Base-by-base conservation (phyloP, 2,888 invertebrate species). In the Aricia artaxerxes region DNA sequence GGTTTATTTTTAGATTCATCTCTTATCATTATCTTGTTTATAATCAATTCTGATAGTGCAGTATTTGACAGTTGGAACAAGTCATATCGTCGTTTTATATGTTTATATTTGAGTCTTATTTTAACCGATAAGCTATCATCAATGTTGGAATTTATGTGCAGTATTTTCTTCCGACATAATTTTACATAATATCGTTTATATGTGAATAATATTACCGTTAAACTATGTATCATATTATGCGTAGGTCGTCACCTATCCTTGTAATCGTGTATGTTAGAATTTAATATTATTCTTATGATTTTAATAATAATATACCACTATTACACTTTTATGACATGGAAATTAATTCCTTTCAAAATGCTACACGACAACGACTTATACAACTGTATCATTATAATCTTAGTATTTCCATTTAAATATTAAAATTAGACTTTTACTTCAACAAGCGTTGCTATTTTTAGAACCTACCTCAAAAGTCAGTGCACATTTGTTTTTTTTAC, bases 1-100 rank as follows among this genome's bases (percentile, higher is more conserved):
- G 7, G 7, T 64, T 64, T 64, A 64, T 64, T 64, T 64, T 64
- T 64, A 64, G 31, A 64, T 64, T 64, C 7, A 64, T 64, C 64
- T 64, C 9, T 64, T 64, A 64, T 61, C 60, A 2, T 49, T 49
- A 49, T 57, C 57, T 57, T 57, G 16, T 16, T 57, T 31, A 64
- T 64, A 11, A 31, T 64, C 64, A 64, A 31, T 61, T 61, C 60
- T 24, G 60, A 61, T 64, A 64, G 11, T 64, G 64, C 1, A 60
- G 4, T 60, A 0, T 61, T 24, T 24, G 61, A 61, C 61, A 64
- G 9, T 4, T 64, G 64, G 24, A 64, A 31, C 7, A 31, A 24
- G 64, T 13, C 35, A 35, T 69, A 69, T 57, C 4, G 16, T 57
- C 57, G 16, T 16, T 35, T 35, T 69, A 5, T 69, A 38, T 31